phyloP scores from a whole-genome alignment of 2,888 invertebrate genomes.

The Sphecodes monilicornis region DNA sequence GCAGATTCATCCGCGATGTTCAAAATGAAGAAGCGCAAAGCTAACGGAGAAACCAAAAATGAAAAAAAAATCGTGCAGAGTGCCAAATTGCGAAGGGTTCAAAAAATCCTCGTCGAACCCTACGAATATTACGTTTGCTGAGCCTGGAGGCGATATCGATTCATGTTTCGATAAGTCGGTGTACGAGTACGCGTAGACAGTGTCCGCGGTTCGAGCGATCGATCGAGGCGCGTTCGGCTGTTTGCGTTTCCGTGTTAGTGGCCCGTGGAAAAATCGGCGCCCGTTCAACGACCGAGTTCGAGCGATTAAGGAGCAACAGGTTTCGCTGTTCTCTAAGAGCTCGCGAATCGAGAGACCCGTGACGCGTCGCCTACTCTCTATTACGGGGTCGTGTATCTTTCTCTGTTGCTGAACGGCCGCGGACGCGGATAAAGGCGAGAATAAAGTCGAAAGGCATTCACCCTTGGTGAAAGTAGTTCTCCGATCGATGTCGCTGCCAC shows the following conservation, averaged over 20 bases:
- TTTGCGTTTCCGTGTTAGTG: background rate
- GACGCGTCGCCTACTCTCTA: conserved; percentile 55
- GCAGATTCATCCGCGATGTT: background rate
- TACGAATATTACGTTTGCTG: background rate
- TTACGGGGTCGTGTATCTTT: conserved; percentile 47
- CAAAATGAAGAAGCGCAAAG: background rate
- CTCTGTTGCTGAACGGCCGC: conserved; percentile 58
- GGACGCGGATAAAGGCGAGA: conserved; percentile 73
- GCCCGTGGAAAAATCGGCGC: conserved; percentile 58
- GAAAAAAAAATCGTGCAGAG: background rate
- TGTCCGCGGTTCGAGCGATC: background rate
- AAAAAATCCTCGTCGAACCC: background rate
- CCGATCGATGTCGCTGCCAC: conserved; percentile 70
- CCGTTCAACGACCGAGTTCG: conserved; percentile 64
- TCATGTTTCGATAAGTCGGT: conserved; percentile 2
- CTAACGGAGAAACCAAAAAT: background rate
- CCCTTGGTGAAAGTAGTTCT: conserved; percentile 79
- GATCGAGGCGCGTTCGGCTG: background rate
- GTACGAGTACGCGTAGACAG: background rate
- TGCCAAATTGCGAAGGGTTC: background rate
- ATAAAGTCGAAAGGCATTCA: conserved; percentile 78
- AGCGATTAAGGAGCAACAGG: conserved; percentile 72
- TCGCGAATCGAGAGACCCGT: conserved; percentile 62
- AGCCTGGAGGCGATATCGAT: background rate
- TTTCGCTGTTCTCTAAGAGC: conserved; percentile 64